phyloP scores from a whole-genome alignment of 2,797 vertebrate genomes.

The Smutsia temminckii region DNA sequence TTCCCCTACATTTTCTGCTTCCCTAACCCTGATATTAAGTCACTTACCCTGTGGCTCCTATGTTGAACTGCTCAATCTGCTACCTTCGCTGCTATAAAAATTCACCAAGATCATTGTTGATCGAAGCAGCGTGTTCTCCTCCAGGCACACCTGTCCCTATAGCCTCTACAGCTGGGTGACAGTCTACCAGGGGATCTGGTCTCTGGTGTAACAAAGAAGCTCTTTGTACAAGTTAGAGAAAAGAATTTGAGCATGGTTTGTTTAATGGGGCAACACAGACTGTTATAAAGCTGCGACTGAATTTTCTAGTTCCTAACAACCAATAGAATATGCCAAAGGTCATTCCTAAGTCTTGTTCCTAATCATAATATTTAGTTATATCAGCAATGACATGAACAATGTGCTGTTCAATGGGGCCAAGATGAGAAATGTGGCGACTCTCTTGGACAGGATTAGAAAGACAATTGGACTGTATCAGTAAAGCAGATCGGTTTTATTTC shows the following conservation, averaged over 20 bases:
- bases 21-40: neutral
- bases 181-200: neutral
- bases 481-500: conserved; percentile 6
- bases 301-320: conserved; percentile 23
- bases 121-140: neutral
- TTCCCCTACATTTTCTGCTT: neutral
- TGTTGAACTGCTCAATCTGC: neutral
- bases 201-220: neutral
- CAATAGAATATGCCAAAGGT: neutral
- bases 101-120: neutral
- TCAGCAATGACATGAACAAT: neutral
- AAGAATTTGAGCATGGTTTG: neutral
- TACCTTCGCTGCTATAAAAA: neutral
- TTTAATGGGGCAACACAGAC: neutral
- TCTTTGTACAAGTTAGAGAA: neutral
- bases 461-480: neutral
- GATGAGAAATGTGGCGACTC: neutral
- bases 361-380: neutral
- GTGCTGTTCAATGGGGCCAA: neutral
- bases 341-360: neutral
- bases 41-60: neutral
- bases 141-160: neutral
- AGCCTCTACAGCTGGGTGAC: neutral
- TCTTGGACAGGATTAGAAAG: neutral
- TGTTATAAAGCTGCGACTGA: neutral